Evolutionary conservation across 2,113 vertebrate species (phyloP).

Genomic region (Crotalus viridis): DNA sequence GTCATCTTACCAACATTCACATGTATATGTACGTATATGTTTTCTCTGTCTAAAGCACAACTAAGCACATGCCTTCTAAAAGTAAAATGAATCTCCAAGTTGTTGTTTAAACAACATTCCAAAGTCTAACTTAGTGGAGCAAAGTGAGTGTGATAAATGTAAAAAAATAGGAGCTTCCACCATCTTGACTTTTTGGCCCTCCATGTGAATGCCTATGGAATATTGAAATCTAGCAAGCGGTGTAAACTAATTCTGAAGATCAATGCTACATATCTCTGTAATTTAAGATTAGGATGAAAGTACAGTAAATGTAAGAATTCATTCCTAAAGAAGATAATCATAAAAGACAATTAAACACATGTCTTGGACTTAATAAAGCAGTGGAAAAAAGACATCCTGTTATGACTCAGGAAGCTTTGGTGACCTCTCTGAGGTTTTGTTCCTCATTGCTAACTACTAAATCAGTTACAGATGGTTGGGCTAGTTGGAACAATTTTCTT

Average conservation of each 20-base stretch:
- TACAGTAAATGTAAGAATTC: background rate
- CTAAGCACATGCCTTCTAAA: background rate
- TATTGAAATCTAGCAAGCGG: background rate
- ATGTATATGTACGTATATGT: background rate
- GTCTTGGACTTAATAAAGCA: constrained; percentile 7
- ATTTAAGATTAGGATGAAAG: background rate
- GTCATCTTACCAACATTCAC: background rate
- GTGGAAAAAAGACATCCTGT: constrained; percentile 4
- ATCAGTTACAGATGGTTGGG: background rate
- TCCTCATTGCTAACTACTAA: background rate
- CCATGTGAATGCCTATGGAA: background rate
- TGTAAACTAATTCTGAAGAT: background rate
- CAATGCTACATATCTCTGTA: background rate
- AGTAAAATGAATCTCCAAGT: background rate
- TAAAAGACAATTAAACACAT: background rate
- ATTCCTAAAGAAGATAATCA: background rate
- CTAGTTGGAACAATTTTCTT: background rate
- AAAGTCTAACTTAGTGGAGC: background rate
- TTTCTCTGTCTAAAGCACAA: background rate
- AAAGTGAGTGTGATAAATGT: background rate
- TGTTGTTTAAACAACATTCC: background rate
- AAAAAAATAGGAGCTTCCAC: background rate
- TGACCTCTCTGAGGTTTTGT: background rate
- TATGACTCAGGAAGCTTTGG: background rate
- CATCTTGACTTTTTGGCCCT: background rate